Evolutionary conservation across 2,113 vertebrate species (phyloP).

Genomic region (Ivindomyrus marchei): DNA sequence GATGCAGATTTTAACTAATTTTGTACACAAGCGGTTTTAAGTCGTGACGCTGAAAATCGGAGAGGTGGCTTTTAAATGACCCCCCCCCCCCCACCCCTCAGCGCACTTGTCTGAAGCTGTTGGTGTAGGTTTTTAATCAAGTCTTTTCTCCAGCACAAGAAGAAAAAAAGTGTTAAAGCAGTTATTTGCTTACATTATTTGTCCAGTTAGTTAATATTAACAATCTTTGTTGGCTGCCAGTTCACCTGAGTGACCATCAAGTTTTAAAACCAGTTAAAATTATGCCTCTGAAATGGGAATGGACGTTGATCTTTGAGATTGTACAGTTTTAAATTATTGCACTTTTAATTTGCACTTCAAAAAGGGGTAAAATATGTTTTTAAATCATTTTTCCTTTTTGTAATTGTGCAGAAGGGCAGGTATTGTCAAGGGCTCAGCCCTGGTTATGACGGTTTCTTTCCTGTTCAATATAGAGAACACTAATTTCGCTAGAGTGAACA

Average conservation of each 20-base stretch:
- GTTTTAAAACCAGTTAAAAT: conserved; percentile 47
- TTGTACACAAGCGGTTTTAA: conserved; percentile 99
- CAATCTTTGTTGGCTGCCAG: conserved; percentile 41
- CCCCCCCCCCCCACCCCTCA: conserved; percentile 49
- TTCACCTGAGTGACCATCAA: conserved; percentile 43
- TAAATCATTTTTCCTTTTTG: conserved; percentile 88
- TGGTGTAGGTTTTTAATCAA: conserved; percentile 53
- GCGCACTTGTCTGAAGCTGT: conserved; percentile 71
- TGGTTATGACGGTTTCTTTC: conserved; percentile 61
- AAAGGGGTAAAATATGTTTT: conserved; percentile 87
- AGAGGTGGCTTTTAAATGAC: conserved; percentile 92
- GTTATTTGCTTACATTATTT: conserved; percentile 47
- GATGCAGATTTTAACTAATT: conserved; percentile 99
- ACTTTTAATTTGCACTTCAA: conserved; percentile 98
- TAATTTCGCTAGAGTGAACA: conserved; percentile 55
- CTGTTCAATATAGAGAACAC: conserved; percentile 64
- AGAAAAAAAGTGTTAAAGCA: conserved; percentile 48
- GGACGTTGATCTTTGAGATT: conserved; percentile 67
- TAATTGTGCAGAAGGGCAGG: conserved; percentile 73
- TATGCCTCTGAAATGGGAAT: conserved; percentile 71
- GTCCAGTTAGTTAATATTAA: conserved; percentile 46
- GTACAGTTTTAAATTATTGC: conserved; percentile 88
- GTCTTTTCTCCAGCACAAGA: conserved; percentile 48
- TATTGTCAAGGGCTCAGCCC: conserved; percentile 61
- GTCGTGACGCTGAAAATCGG: conserved; percentile 70